Base-by-base conservation (phyloP, 2,888 invertebrate genomes). In the Malacosoma neustria region DNA sequence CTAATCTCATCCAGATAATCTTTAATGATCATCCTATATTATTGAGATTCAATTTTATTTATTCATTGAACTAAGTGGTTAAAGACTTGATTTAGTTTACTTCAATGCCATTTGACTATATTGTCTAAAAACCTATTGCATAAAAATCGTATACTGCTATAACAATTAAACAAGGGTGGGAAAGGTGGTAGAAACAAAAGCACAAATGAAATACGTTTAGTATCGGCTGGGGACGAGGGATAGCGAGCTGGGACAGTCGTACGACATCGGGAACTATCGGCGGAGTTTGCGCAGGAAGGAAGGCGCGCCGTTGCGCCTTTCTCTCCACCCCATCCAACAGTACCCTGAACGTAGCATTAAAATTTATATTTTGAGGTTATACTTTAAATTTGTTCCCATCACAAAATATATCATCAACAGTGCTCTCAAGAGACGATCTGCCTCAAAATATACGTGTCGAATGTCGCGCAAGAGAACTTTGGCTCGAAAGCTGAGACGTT, bases 361-460 rank as follows among this genome's bases (percentile, higher is more conserved):
- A 75, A 82, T 79, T 76, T 77, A 69, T 72, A 72, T 76, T 81
- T 85, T 80, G 75, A 84, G 85, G 85, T 85, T 85, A 84, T 64
- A 72, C 57, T 49, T 59, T 60, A 48, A 57, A 57, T 59, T 62
- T 56, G 49, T 54, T 5, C 22, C 9, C 22, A 64, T 60, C 54
- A 72, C 52, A 66, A 73, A 72, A 68, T 70, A 63, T 61, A 57
- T 45, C 62, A 54, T 56, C 52, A 56, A 57, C 54, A 47, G 69
- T 61, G 61, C 42, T 43, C 51, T 49, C 64, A 64, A 44, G 61
- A 53, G 51, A 53, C 54, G 48, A 56, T 53, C 64, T 57, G 56
- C 52, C 48, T 44, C 55, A 53, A 53, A 46, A 55, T 63, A 72
- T 59, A 51, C 67, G 69, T 63, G 62, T 77, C 81, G 82, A 80